phyloP scores from a whole-genome alignment of 2,113 vertebrate genomes.

The Ailuropoda melanoleuca region DNA sequence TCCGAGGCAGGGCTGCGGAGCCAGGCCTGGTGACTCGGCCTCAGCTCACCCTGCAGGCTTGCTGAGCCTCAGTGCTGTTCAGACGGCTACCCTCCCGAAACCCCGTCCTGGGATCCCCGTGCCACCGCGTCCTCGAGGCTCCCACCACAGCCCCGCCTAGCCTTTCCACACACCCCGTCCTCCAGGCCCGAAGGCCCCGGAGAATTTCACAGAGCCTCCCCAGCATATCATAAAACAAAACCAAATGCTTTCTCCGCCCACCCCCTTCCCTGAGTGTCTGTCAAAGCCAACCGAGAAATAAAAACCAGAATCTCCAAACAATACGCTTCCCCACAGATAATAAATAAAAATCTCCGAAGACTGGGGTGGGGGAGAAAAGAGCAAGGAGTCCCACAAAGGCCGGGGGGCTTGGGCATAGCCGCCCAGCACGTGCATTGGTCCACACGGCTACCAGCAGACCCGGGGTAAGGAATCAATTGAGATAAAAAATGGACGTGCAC shows the following conservation, averaged over 20 bases:
- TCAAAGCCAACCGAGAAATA: conserved; percentile 78
- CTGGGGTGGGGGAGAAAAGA: neutral
- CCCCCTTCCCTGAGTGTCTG: conserved; percentile 64
- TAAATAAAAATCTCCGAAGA: conserved; percentile 77
- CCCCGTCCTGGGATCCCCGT: neutral
- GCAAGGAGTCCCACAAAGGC: neutral
- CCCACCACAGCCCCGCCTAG: neutral
- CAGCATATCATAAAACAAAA: conserved; percentile 72
- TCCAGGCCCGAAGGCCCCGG: conserved; percentile 12
- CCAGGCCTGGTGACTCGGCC: rapidly evolving
- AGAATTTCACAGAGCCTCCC: conserved; percentile 39
- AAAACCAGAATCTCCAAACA: conserved; percentile 80
- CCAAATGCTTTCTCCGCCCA: conserved; percentile 65
- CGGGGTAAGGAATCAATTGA: conserved; percentile 65
- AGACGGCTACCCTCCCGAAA: neutral
- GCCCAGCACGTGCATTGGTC: neutral
- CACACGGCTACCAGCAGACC: conserved; percentile 15
- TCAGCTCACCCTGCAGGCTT: rapidly evolving
- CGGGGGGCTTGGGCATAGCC: neutral
- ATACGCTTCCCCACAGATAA: conserved; percentile 78
- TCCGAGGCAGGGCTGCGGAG: too few relatives aligned
- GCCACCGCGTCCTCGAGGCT: neutral
- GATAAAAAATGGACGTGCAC: conserved; percentile 37
- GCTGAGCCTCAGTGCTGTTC: neutral
- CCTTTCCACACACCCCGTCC: neutral